These are phyloP conservation scores for Lottia scabra DNA, from an alignment of 2,888 invertebrate species.

Conservation along the genomic window DNA sequence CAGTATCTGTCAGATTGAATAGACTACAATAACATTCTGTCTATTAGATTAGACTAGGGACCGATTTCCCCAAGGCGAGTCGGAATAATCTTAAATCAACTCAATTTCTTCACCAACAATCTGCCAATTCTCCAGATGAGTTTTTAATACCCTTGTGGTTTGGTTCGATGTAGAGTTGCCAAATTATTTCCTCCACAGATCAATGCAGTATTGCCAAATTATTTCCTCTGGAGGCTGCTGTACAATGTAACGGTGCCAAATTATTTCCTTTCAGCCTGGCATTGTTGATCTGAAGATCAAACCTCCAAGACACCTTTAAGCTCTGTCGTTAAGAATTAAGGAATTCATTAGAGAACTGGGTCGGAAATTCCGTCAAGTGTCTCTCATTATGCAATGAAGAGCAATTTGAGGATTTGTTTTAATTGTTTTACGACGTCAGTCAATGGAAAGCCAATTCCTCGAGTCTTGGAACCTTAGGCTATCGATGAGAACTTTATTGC, in stretches of 20 bases:
- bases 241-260: not conserved
- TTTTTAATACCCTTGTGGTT: not conserved
- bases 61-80: not conserved
- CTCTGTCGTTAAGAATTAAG: not conserved
- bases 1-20: not conserved
- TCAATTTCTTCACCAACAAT: not conserved
- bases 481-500: not conserved
- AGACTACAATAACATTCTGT: slow-evolving; percentile 2
- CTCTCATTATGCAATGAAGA: not conserved
- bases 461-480: not conserved
- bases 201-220: no score
- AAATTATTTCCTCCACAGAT: not conserved
- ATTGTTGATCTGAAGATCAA: no score
- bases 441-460: not conserved
- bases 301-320: not conserved
- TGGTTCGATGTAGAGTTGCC: not conserved
- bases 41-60: not conserved
- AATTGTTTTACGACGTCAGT: not conserved
- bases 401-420: not conserved
- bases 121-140: not conserved
- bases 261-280: not conserved
- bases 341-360: not conserved
- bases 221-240: no score
- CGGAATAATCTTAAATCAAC: not conserved
- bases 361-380: not conserved